Evolutionary conservation across 2,888 invertebrate genomes (phyloP), one percentile per base, ranked within the genome.

Genomic region (Drosophila affinis): DNA sequence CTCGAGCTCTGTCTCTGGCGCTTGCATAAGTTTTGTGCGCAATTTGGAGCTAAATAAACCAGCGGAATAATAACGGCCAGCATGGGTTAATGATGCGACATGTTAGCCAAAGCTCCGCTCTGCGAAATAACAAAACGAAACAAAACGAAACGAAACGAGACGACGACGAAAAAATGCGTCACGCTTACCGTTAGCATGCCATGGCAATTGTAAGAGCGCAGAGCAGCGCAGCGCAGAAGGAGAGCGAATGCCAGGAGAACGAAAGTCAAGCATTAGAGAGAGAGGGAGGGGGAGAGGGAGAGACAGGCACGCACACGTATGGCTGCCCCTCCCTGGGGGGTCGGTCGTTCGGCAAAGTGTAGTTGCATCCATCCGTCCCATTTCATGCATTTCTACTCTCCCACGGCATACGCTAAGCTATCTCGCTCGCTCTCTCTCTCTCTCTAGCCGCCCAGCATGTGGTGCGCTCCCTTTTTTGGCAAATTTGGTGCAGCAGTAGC

Each of bases 381-480:
- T 65, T 29, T 29, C 65, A 46, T 67, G 67, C 65, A 67, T 67
- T 67, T 67, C 65, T 67, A 67, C 51, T 67, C 65, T 67, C 65
- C 65, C 65, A 67, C 65, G 65, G 65, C 49, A 65, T 49, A 2
- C 21, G 65, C 67, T 56, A 17, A 45, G 45, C 60, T 21, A 27
- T 24, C 53, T 69, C 78, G 67, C 53, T 61, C 62, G 54, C 64
- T 59, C 29, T 24, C 49, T 21, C 39, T 12, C 52, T n/a, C 48
- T 47, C 56, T 9, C 44, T 48, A 29, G 17, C 32, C 24, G 83
- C 81, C 72, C 82, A 87, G 84, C 88, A 89, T 86, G 72, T 86
- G 89, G 84, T 72, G 72, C 72, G 72, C 83, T 89, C 87, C 88
- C 88, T 90, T 89, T 83, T 90, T 85, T 86, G 87, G 80, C 87